Base-by-base conservation (phyloP, 2,113 vertebrate genomes). In the Pandion haliaetus region DNA sequence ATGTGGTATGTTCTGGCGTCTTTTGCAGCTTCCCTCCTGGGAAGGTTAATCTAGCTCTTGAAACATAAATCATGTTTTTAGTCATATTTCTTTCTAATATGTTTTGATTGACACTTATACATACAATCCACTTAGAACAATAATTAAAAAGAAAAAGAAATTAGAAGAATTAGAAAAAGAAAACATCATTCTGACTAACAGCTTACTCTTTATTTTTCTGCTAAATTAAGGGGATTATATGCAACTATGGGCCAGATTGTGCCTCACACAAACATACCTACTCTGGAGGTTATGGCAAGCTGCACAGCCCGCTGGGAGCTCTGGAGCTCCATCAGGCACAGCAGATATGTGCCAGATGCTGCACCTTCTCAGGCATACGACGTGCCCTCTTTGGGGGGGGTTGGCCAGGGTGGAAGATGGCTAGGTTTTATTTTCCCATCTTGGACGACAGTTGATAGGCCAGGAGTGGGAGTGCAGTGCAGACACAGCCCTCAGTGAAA, bases 171-270 rank as follows among this genome's bases (percentile, higher is more conserved):
- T 58, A 63, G 49, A 29, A 90, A 91, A 81, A 61, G 4, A 84
- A 58, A 91, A 58, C 26, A 12, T 31, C 11, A 7, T 93, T 94
- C 44, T 19, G 34, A 79, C 45, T 44, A 76, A 69, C 10, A 61
- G 17, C 6, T 63, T 40, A 16, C 5, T 70, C 7, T 59, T 58
- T 57, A 13, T 83, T 88, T 95, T 91, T 73, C 28, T 49, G 66
- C 45, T 85, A 80, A 80, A 80, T 55, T 34, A 63, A 71, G 50
- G 59, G 20, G 12, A 24, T 77, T 76, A 38, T 18, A 25, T 86
- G 86, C 76, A 94, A 94, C 61, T 45, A 38, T 40, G 36, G 40
- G 54, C 44, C 91, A 96, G 89, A 93, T 79, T 94, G 93, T 85
- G 45, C 32, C 40, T 82, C 18, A 49, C 17, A 59, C 24, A 79